A percentile compares a stretch with the other conserved stretches of the same genome.
Conservation (phyloP, 1,140 invertebrate species). For the Neoseiulus cucumeris region DNA sequence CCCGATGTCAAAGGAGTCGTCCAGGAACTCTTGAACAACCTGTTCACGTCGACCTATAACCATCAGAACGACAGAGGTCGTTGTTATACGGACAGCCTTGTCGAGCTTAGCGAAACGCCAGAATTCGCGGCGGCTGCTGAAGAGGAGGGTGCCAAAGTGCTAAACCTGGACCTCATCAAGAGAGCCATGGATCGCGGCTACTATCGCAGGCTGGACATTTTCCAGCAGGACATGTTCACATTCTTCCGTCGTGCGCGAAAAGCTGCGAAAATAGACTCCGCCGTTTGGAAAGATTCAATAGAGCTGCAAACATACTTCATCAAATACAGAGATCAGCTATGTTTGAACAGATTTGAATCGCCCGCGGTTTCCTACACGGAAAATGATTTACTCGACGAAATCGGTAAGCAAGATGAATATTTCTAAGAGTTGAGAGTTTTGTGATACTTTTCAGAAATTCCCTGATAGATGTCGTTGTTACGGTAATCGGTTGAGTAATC, state of each 20-base stretch:
- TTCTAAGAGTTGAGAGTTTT: too few relatives aligned
- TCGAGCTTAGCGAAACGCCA: conserved; percentile 73
- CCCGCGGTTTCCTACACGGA: conserved; percentile 62
- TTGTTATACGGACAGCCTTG: conserved; percentile 86
- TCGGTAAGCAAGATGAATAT: not conserved
- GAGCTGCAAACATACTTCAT: conserved; percentile 85
- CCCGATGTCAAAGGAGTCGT: conserved; percentile 71
- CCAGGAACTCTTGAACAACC: conserved; percentile 68
- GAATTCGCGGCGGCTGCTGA: conserved; percentile 22
- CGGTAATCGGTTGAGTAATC: too few relatives aligned
- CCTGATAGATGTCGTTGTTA: too few relatives aligned
- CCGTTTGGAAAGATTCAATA: conserved; percentile 76
- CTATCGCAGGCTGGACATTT: conserved; percentile 75
- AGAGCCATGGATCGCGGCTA: conserved; percentile 44
- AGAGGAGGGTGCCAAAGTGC: conserved; percentile 17
- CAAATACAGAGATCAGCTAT: conserved; percentile 41
- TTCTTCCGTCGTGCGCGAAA: conserved; percentile 72
- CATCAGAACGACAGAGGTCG: conserved; percentile 79
- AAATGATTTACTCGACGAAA: conserved; percentile 34
- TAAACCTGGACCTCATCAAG: conserved; percentile 34
- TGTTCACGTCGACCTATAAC: conserved; percentile 85
- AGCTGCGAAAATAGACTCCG: conserved; percentile 65
- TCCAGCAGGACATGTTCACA: conserved; percentile 89
- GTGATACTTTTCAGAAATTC: too few relatives aligned
- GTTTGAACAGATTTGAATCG: conserved; percentile 57